Evolutionary conservation across 1,140 invertebrate genomes (phyloP).

Genomic region (Microplitis demolitor): DNA sequence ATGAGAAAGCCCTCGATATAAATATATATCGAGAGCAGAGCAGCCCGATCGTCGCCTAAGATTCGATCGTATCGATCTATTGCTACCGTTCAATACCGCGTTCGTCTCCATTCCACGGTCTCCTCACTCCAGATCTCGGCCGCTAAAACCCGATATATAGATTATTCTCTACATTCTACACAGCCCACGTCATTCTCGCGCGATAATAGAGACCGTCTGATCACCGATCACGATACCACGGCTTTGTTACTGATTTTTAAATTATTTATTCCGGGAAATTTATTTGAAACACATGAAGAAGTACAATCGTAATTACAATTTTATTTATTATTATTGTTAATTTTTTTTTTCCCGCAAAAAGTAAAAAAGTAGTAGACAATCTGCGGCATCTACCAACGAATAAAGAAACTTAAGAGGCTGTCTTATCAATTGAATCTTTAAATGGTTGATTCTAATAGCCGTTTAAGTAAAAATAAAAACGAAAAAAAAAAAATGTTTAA

Average conservation of each 20-base stretch:
- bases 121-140: background rate
- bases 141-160: too few relatives aligned
- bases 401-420: conserved; percentile 32
- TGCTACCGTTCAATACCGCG: conserved; percentile 30
- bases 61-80: conserved; percentile 34
- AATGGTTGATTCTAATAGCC: background rate
- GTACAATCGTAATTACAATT: background rate
- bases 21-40: conserved; percentile 19
- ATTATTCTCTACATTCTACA: too few relatives aligned
- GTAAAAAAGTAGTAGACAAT: conserved; percentile 25
- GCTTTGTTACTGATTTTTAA: too few relatives aligned
- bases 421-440: conserved; percentile 31
- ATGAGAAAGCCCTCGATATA: conserved; percentile 15
- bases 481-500: background rate
- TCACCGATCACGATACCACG: too few relatives aligned
- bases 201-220: too few relatives aligned
- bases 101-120: background rate
- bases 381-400: conserved; percentile 41
- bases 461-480: background rate
- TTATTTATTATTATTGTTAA: background rate
- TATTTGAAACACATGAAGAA: too few relatives aligned
- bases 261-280: too few relatives aligned
- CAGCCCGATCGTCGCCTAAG: conserved; percentile 17
- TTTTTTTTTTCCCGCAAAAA: background rate
- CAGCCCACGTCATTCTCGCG: too few relatives aligned